phyloP scores from a whole-genome alignment of 1,140 invertebrate genomes.

The Eupristina koningsbergeri region DNA sequence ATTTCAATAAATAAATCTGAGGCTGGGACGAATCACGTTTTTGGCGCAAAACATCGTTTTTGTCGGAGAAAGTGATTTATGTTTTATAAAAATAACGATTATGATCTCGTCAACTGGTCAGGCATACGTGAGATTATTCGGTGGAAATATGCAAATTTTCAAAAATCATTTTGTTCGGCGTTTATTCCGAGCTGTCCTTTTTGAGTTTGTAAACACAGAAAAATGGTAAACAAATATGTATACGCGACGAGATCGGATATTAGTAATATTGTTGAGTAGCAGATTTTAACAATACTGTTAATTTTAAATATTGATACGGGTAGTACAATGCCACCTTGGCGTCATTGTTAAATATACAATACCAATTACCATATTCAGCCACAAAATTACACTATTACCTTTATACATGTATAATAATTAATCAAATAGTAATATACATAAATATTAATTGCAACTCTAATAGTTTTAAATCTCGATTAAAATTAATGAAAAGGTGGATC shows the following conservation, averaged over 20 bases:
- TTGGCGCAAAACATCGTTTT: not conserved
- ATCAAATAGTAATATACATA: slow-evolving; percentile 27
- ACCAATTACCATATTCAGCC: slow-evolving; percentile 51
- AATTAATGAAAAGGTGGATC: slow-evolving; percentile 13
- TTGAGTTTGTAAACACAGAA: slow-evolving; percentile 15
- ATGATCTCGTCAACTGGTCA: not conserved
- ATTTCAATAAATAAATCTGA: not conserved
- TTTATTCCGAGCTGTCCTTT: slow-evolving; percentile 12
- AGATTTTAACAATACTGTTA: slow-evolving; percentile 41
- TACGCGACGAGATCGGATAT: not conserved
- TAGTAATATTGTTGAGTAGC: slow-evolving; percentile 23
- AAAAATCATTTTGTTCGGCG: not conserved
- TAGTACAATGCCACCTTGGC: slow-evolving; percentile 33
- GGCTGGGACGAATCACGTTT: not conserved
- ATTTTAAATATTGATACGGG: slow-evolving; percentile 11
- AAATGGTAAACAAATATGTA: slow-evolving; percentile 16
- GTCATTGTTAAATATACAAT: slow-evolving; percentile 40
- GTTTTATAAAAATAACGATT: not conserved
- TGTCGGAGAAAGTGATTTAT: slow-evolving; percentile 10
- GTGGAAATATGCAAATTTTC: slow-evolving; percentile 12
- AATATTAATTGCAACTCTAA: slow-evolving; percentile 30
- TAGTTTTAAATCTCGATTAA: slow-evolving; percentile 8
- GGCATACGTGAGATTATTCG: not conserved
- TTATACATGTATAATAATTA: slow-evolving; percentile 42
- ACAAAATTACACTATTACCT: slow-evolving; percentile 49